A percentile compares a stretch with the other conserved stretches of the same genome.
Conservation (phyloP, 2,888 invertebrate species). For the Microplitis manilae region DNA sequence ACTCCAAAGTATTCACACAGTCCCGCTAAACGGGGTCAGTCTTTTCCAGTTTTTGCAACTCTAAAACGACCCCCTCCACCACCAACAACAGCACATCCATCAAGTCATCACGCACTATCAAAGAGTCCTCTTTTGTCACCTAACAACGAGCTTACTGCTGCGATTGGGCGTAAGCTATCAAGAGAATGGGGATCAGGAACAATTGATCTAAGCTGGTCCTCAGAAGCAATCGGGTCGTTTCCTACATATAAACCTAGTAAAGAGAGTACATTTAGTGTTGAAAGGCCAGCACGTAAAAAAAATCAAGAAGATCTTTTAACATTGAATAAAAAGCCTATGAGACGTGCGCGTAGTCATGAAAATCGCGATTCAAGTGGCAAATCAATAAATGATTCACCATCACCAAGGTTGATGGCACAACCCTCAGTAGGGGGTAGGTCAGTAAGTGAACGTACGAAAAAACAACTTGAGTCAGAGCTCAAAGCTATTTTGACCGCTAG, state of each 20-base stretch:
- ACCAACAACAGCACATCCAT: slow-evolving; percentile 47
- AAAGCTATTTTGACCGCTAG: slow-evolving; percentile 69
- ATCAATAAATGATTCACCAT: slow-evolving; percentile 58
- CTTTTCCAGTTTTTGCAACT: slow-evolving; percentile 69
- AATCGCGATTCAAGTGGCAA: slow-evolving; percentile 60
- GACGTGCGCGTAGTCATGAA: slow-evolving; percentile 68
- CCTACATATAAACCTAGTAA: slow-evolving; percentile 59
- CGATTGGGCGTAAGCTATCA: slow-evolving; percentile 67
- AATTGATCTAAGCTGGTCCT: slow-evolving; percentile 64
- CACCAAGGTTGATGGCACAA: slow-evolving; percentile 64
- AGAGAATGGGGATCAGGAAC: slow-evolving; percentile 69
- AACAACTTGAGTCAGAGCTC: slow-evolving; percentile 68
- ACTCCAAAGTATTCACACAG: slow-evolving; percentile 65
- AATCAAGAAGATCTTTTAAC: slow-evolving; percentile 53
- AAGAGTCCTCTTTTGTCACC: slow-evolving; percentile 67
- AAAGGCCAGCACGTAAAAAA: slow-evolving; percentile 51
- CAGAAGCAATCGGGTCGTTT: slow-evolving; percentile 64
- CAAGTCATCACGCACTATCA: slow-evolving; percentile 49
- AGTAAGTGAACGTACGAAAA: slow-evolving; percentile 68
- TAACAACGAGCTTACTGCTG: slow-evolving; percentile 65
- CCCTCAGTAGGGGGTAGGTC: slow-evolving; percentile 68
- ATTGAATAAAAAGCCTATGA: slow-evolving; percentile 62
- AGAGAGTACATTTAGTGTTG: slow-evolving; percentile 57
- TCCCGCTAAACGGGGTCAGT: slow-evolving; percentile 68
- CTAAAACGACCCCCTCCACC: slow-evolving; percentile 60